Evolutionary conservation across 2,797 vertebrate species (phyloP), one percentile per base, ranked within the genome.

Genomic region (Amblyopsis hoosieri): DNA sequence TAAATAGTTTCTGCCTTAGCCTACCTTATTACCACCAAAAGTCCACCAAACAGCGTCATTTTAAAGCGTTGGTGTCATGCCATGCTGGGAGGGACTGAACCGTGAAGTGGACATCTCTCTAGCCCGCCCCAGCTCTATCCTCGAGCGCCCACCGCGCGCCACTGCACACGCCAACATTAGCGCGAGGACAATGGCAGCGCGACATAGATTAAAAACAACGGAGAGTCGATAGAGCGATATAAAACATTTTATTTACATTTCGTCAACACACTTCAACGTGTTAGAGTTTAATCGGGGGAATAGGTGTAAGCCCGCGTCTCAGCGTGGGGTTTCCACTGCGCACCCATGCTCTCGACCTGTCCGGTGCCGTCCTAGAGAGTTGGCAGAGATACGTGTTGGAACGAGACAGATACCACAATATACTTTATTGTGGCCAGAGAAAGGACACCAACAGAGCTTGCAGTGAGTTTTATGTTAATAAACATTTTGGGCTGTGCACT

Each of bases 71-170:
- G 85, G 79, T 80, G 84, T 85, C 77, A 83, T 86, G 87, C 87
- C 88, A 90, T 87, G 87, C 87, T 88, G 85, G 87, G 87, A 86
- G 86, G 85, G 85, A 85, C 78, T 66, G 72, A 78, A 72, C 82
- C 69, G 71, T 88, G 74, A 86, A 86, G 83, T 85, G 86, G 85
- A 85, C 84, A 82, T 81, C 83, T 81, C 85, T 77, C 74, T 57
- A 78, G 82, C 78, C 60, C 73, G 64, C 86, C 75, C 74, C 75
- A 71, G 48, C 67, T 65, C 78, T 60, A 72, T 61, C 75, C 70
- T 77, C 61, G 69, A 84, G 87, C 88, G 83, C 88, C 86, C 83
- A 89, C 89, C 76, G 81, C 75, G 81, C 82, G 75, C 85, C 88
- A 67, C 80, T 76, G 12, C 8, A 54, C 81, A 89, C 85, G 85